Base-by-base conservation (phyloP, 37 sponge, comb jelly and placozoan genomes). In the Hormiphora californensis region DNA sequence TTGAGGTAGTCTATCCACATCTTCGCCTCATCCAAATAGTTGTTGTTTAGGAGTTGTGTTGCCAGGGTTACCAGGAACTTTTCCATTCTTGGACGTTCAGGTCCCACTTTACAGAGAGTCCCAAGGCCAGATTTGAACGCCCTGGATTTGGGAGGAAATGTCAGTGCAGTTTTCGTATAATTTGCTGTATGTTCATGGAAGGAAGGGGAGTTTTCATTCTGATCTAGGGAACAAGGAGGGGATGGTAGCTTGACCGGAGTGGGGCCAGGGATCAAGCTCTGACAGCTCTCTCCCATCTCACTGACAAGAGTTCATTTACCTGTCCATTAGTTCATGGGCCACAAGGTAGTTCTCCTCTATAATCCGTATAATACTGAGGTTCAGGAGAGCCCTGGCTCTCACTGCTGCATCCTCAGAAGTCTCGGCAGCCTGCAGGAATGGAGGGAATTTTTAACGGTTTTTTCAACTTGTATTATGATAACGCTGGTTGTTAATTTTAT, bases 1-100 rank as follows among this genome's bases (percentile, higher is more conserved):
- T n/a, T 36, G 21, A 73, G 46, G 44, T 73, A 73, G 46, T 73
- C 81, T 23, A 73, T 46, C 81, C 81, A 73, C 46, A 43, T 43
- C 25, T 73, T 73, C 4, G 46, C 21, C 25, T 73, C 81, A 22
- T 33, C 21, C 0, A 73, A 43, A 43, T 41, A 46, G 3, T 46
- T 46, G 12, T n/a, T 73, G 81, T 73, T 73, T 46, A 73, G 46
- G 28, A 73, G 35, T 36, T 33, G 21, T 0, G 40, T 46, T 21
- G 43, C 46, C 1, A 73, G 81, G 8, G 81, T 73, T 7, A 33
- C 35, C 9, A 73, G 12, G 1, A 73, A 33, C 4, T n/a, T 19
- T 9, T 43, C 81, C 27, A 73, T 23, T 33, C 43, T 73, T 28
- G 35, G 46, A 23, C 43, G 40, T 17, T 73, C 81, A n/a, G n/a